Evolutionary conservation across 2,888 invertebrate genomes (phyloP), one percentile per base, ranked within the genome.

Genomic region (Omphaloscelis lunosa): DNA sequence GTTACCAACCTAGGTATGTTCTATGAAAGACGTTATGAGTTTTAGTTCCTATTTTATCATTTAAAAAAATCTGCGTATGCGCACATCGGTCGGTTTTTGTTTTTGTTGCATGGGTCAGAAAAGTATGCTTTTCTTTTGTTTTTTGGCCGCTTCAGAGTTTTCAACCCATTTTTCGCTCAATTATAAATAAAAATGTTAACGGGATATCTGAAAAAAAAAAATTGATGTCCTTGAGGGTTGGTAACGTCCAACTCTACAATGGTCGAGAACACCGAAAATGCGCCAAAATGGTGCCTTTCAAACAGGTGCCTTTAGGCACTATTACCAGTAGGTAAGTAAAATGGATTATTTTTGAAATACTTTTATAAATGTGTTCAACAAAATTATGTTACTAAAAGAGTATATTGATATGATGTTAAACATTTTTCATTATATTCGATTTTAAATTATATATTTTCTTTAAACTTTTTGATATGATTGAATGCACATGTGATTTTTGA

Each of bases 291-390:
- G 59, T 61, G 65, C 39, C 8, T 34, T 77, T 39, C 12, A 48
- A n/a, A 23, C 58, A 61, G 34, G 58, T 9, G 1, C 39, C 62
- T 66, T n/a, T 72, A 82, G 59, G 53, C 69, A 82, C 72, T 80
- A 75, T 83, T 88, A 86, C 84, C 85, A 78, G 56, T 88, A 88
- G 79, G 88, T 88, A 88, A 88, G 86, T 86, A 84, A 69, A 65
- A 72, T 82, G 81, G 48, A 66, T 80, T 70, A 72, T 77, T 68
- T 72, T 82, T 79, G 51, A 62, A 69, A 58, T 79, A 56, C 51
- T 75, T 82, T 82, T 77, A 77, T 67, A 69, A 72, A 65, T 77
- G 79, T 82, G 68, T 88, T 85, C 79, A 79, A 63, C 79, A 75
- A 84, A 75, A 75, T 76, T 79, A 72, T 76, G 77, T 83, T 83